These are phyloP conservation scores for Entelurus aequoreus DNA, from an alignment of 2,113 vertebrate species.

Conservation along the genomic window DNA sequence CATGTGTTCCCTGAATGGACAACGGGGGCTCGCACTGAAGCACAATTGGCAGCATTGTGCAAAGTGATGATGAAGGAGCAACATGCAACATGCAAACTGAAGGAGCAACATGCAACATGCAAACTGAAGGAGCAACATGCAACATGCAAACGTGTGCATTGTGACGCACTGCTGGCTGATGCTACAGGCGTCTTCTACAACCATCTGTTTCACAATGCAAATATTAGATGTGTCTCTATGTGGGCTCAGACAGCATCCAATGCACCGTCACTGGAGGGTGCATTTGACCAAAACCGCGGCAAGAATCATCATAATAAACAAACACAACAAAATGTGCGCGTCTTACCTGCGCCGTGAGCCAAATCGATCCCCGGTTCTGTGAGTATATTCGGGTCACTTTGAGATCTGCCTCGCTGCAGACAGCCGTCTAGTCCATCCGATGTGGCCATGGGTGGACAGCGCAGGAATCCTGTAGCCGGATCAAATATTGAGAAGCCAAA, in stretches of 20 bases:
- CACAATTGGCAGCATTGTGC: constrained; percentile 32
- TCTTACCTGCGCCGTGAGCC: constrained; percentile 80
- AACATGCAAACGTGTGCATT: constrained; percentile 4
- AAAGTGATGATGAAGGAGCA: constrained; percentile 18
- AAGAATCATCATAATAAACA: constrained; percentile 2
- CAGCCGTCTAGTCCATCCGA: constrained; percentile 85
- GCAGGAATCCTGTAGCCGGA: constrained; percentile 57
- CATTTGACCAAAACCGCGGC: neutral
- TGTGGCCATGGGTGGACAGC: constrained; percentile 83
- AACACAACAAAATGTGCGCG: constrained; percentile 9
- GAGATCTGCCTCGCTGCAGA: constrained; percentile 90
- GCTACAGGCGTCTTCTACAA: constrained; percentile 6
- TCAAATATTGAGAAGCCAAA: constrained; percentile 69
- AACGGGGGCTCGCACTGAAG: constrained; percentile 17
- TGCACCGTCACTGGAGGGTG: neutral
- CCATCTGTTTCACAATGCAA: neutral
- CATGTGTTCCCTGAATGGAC: constrained; percentile 19
- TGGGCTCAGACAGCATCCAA: neutral
- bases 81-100: constrained; percentile 1
- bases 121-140: constrained; percentile 6
- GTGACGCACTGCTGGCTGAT: neutral
- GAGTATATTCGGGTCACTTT: constrained; percentile 95
- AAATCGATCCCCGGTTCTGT: constrained; percentile 77
- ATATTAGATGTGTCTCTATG: neutral
- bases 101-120: neutral